Evolutionary conservation across 2,113 vertebrate genomes (phyloP).

Genomic region (Pteronura brasiliensis): DNA sequence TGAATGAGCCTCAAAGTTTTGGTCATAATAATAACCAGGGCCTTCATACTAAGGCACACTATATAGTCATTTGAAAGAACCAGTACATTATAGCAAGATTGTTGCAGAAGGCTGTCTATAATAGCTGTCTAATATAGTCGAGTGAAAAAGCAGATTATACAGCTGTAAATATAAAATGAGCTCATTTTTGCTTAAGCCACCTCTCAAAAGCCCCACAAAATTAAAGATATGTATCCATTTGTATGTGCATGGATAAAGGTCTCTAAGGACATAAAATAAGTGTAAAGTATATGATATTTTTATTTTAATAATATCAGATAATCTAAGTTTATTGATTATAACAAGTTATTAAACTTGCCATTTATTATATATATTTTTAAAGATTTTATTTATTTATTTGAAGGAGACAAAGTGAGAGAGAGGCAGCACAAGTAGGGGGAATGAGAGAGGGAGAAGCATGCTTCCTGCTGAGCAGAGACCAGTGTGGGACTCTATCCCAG

Average conservation of each 20-base stretch:
- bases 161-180: not conserved
- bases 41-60: not conserved
- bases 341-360: not conserved
- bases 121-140: not conserved
- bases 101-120: not conserved
- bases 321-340: not conserved
- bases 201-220: not conserved
- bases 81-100: not conserved
- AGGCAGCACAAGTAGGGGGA: no score
- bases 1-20: not conserved
- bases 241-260: not conserved
- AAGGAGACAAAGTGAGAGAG: no score
- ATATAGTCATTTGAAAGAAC: not conserved
- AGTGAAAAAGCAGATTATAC: slow-evolving; percentile 10
- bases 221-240: not conserved
- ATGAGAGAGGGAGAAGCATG: no score
- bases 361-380: not conserved
- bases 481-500: no score
- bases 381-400: no score
- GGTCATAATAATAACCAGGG: not conserved
- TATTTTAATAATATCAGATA: slow-evolving; percentile 1
- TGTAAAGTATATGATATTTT: not conserved
- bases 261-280: not conserved
- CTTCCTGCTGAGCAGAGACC: no score
- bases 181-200: not conserved